phyloP scores from a whole-genome alignment of 2,888 invertebrate species.

The Phaedon cochleariae region DNA sequence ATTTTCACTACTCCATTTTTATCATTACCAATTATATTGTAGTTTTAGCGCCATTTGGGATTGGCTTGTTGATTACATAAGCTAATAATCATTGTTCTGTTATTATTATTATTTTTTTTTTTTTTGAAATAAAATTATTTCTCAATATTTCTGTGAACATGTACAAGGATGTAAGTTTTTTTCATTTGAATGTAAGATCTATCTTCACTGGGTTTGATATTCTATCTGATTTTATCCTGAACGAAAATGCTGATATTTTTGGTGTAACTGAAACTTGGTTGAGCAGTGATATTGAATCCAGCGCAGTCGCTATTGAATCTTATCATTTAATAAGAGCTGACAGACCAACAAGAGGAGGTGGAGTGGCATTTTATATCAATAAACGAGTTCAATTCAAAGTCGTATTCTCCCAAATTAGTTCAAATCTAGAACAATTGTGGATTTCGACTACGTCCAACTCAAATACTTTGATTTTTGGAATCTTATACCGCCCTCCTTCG shows the following conservation, averaged over 20 bases:
- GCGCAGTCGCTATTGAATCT: background rate
- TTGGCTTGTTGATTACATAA: too few species aligned
- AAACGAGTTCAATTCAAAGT: background rate
- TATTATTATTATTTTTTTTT: too few species aligned
- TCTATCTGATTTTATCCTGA: background rate
- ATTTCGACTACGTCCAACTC: background rate
- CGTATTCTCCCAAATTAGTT: background rate
- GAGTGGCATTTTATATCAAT: background rate
- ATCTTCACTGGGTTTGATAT: background rate
- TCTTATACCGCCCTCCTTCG: background rate
- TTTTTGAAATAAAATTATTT: too few species aligned
- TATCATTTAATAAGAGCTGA: background rate
- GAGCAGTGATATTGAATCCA: background rate
- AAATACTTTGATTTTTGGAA: background rate
- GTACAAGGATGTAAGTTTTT: background rate
- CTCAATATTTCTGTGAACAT: background rate
- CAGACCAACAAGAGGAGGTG: background rate
- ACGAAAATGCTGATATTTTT: background rate
- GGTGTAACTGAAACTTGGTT: background rate
- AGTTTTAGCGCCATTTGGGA: too few species aligned
- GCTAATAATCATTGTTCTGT: too few species aligned
- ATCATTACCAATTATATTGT: too few species aligned
- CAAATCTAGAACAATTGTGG: too few species aligned
- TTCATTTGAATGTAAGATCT: background rate
- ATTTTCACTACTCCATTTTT: background rate